Base-by-base conservation (phyloP, 1,140 invertebrate species). In the Holcopasites calliopsidis region DNA sequence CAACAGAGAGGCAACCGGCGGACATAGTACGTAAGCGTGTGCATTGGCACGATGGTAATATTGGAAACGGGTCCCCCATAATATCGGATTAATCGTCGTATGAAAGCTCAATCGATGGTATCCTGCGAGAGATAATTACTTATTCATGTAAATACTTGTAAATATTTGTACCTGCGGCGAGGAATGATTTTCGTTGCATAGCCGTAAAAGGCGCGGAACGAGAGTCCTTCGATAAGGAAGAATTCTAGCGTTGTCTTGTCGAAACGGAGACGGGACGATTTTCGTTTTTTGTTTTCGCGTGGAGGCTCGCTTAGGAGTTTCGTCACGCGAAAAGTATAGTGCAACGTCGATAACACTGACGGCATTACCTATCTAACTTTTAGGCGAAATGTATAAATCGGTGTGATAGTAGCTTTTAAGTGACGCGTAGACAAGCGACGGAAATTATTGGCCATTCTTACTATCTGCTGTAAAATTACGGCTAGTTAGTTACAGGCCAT, bases 351-450 rank as follows among this genome's bases (percentile, higher is more conserved):
- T 31, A 44, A 69, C 44, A 55, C 80, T 69, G 79, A 80, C 54
- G 80, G 82, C 79, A 80, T 88, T 52, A 87, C 84, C 57, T 86
- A 87, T 83, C 58, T 83, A 85, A 65, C 50, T 74, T n/a, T 85
- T 85, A 86, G 69, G 60, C 58, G 84, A 76, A 88, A 87, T 90
- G 90, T 91, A 90, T 90, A 90, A 90, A 91, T 91, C 60, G 90
- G 90, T 91, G 90, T 91, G 90, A 91, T 91, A 91, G 88, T 91
- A 91, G 89, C 72, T 85, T 52, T 86, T 91, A 91, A 90, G 90
- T 57, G 77, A 84, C 57, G 69, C 58, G 61, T 88, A 88, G 83
- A 21, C 76, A 86, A 87, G 84, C 65, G 60, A 87, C 86, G 49
- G 86, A 86, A 85, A 88, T 75, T n/a, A 47, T 85, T 83, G 84